phyloP scores from a whole-genome alignment of 2,797 vertebrate genomes.

The Chloroceryle inda region DNA sequence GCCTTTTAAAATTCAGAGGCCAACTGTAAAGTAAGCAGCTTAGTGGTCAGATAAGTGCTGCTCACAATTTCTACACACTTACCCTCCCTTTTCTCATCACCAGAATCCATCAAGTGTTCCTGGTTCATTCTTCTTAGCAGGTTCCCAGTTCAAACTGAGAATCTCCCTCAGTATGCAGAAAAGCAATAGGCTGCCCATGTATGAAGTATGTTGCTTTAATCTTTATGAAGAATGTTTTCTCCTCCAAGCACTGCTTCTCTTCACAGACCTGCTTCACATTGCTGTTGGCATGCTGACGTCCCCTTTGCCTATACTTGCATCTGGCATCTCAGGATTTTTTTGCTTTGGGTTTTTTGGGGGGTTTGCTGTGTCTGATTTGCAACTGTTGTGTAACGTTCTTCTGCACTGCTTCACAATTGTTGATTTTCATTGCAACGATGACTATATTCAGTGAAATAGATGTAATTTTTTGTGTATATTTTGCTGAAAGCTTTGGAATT shows the following conservation, averaged over 20 bases:
- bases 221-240: neutral
- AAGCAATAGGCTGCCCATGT: neutral
- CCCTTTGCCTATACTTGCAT: neutral
- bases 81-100: conserved; percentile 6
- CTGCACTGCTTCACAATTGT: conserved; percentile 50
- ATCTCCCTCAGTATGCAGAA: neutral
- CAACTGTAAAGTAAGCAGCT: conserved; percentile 61
- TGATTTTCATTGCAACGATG: conserved; percentile 29
- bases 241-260: neutral
- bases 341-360: neutral
- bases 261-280: neutral
- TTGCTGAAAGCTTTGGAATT: conserved; percentile 71
- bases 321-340: neutral
- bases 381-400: conserved; percentile 33
- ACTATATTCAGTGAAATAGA: conserved; percentile 66
- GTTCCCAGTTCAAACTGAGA: conserved; percentile 1
- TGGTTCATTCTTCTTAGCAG: neutral
- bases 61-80: conserved; percentile 4
- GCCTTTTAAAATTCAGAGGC: conserved; percentile 60
- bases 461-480: conserved; percentile 71
- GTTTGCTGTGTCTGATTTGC: conserved; percentile 19
- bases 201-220: neutral
- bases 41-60: conserved; percentile 37
- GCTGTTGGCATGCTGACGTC: neutral
- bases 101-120: neutral